phyloP scores from a whole-genome alignment of 2,113 vertebrate species.

The Trachemys scripta region DNA sequence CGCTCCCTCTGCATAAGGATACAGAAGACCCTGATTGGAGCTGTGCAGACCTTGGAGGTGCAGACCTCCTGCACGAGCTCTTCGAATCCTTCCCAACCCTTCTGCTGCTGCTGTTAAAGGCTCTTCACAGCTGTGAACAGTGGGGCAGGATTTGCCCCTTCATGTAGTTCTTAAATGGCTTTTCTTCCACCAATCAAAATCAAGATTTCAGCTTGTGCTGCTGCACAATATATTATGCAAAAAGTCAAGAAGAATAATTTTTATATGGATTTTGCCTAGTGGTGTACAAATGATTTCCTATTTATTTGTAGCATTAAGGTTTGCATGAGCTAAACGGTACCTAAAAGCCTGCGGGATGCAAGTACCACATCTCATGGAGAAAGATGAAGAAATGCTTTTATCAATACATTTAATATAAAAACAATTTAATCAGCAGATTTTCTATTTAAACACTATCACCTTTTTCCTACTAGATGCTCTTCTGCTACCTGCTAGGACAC shows the following conservation, averaged over 20 bases:
- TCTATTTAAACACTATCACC: not conserved
- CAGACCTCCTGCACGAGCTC: not conserved
- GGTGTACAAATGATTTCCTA: not conserved
- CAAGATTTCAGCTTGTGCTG: not conserved
- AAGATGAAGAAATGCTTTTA: not conserved
- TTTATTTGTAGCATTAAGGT: not conserved
- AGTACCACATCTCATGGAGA: not conserved
- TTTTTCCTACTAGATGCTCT: not conserved
- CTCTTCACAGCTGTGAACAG: not conserved
- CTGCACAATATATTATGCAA: not conserved
- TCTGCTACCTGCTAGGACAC: not conserved
- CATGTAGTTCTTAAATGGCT: not conserved
- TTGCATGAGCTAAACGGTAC: not conserved
- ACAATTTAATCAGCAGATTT: not conserved
- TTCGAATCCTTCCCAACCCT: not conserved
- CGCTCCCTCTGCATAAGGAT: not conserved
- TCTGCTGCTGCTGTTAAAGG: not conserved
- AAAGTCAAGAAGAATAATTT: not conserved
- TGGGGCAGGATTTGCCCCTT: not conserved
- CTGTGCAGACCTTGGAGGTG: not conserved
- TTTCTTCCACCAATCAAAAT: not conserved
- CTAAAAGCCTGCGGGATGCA: fast-evolving
- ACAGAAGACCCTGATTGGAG: not conserved
- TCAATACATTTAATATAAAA: not conserved
- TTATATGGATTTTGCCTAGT: not conserved